Conservation (phyloP, 2,797 vertebrate genomes). For the Girardinus metallicus region DNA sequence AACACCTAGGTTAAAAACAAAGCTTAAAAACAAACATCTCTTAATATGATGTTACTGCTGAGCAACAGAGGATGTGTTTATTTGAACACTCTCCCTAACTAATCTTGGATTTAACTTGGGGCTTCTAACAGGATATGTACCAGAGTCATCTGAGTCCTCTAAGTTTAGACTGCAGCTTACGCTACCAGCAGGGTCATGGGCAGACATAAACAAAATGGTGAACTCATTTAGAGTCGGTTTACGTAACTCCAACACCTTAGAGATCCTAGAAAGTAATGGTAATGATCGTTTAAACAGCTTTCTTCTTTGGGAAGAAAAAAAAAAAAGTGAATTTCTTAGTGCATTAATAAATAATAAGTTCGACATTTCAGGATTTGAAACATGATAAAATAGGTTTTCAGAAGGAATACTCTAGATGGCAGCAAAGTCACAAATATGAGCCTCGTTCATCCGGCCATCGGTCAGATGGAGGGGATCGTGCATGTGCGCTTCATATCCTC, state of each 20-base stretch:
- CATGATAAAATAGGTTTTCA: neutral
- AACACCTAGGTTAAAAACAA: neutral
- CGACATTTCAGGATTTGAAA: neutral
- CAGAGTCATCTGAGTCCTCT: constrained; percentile 48
- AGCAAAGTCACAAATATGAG: constrained; percentile 40
- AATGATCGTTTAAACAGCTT: constrained; percentile 49
- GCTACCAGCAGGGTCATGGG: constrained; percentile 59
- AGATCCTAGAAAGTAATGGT: constrained; percentile 16
- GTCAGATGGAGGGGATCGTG: neutral
- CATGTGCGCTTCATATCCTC: constrained; percentile 52
- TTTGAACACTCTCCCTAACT: constrained; percentile 65
- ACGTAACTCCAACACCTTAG: constrained; percentile 44
- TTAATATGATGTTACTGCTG: constrained; percentile 43
- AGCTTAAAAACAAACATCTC: constrained; percentile 44
- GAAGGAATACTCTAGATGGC: constrained; percentile 60
- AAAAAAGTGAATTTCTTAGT: neutral
- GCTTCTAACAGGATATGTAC: constrained; percentile 59
- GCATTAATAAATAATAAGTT: constrained; percentile 11
- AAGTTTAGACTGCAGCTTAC: constrained; percentile 72
- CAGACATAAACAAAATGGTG: constrained; percentile 71
- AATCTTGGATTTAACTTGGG: constrained; percentile 45
- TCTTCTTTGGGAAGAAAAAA: constrained; percentile 16
- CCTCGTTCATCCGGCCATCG: neutral
- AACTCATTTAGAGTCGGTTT: constrained; percentile 59
- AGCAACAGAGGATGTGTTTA: constrained; percentile 65